Base-by-base conservation (phyloP, 1,140 invertebrate species). In the Delia radicum region DNA sequence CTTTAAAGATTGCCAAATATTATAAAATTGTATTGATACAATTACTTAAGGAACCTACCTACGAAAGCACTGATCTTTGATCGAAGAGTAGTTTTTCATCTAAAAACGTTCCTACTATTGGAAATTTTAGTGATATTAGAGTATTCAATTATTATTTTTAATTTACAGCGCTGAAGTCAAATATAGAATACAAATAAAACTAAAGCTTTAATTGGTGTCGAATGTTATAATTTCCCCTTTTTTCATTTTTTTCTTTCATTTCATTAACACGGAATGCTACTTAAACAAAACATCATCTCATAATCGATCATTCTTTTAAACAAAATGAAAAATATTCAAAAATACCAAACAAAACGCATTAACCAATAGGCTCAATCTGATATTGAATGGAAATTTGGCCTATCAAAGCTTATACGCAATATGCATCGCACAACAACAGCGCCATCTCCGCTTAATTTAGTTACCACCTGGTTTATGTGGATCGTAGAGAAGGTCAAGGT, bases 341-440 rank as follows among this genome's bases (percentile, higher is more conserved):
- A 2, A 37, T 26, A 42, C 12, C 2, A 24, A 72, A 21, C 37
- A 42, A 73, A 42, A 13, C 4, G n/a, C n/a, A n/a, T n/a, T 26
- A 29, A 73, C 72, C 27, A 81, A 81, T 80, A 97, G 91, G 96
- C 97, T 61, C 97, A 99, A 91, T 99, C 98, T n/a, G 98, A 99
- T 87, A 98, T 98, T 80, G 98, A 99, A 88, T 99, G 98, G 98
- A 99, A 99, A 87, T 99, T 98, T 85, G 98, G 98, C 31, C 88
- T 99, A 80, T 98, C 98, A 61, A 99, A 99, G 89, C 90, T 99
- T 79, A 98, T 99, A 82, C 90, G 97, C 79, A 98, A 98, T 84
- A 99, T 99, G 97, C 97, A 99, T 88, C 92, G 98, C 82, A 98
- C 97, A 7, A 96, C 95, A 46, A 96, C 96, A 3, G 98, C 98